A percentile compares a stretch with the other conserved stretches of the same genome.
Evolutionary conservation across 2,113 vertebrate genomes (phyloP).

Genomic region (Xerus inauris): DNA sequence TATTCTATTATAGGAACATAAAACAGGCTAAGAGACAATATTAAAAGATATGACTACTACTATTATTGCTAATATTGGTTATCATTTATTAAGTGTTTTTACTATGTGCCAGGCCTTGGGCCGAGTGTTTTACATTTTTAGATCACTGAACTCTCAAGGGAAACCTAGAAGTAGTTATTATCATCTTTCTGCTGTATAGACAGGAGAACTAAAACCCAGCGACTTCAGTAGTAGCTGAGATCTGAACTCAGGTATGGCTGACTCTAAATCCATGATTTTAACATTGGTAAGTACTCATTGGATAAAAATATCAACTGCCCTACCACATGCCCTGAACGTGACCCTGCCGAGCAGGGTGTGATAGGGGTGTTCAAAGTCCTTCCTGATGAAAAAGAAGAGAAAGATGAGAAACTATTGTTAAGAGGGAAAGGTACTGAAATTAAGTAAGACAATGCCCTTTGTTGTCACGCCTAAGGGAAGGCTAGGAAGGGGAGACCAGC

Average conservation of each 20-base stretch:
- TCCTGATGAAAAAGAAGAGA: neutral
- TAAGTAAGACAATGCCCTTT: neutral
- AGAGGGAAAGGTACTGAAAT: neutral
- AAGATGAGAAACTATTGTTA: neutral
- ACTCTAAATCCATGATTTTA: neutral
- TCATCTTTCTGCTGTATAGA: neutral
- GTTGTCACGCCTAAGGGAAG: neutral
- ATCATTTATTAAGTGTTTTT: neutral
- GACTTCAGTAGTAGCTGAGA: neutral
- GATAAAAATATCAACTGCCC: neutral
- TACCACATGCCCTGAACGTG: neutral
- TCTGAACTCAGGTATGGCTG: neutral
- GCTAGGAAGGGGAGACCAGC: neutral
- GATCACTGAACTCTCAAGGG: neutral
- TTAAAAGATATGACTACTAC: neutral
- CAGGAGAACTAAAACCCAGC: neutral
- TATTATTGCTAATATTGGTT: neutral
- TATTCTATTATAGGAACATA: neutral
- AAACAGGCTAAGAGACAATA: neutral
- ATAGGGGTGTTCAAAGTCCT: neutral
- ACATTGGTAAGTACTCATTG: neutral
- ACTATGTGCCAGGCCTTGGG: neutral
- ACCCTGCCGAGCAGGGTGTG: neutral
- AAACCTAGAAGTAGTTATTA: neutral
- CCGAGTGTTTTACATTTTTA: neutral